phyloP scores from a whole-genome alignment of 2,888 invertebrate genomes.

The Cephus nigrinus region DNA sequence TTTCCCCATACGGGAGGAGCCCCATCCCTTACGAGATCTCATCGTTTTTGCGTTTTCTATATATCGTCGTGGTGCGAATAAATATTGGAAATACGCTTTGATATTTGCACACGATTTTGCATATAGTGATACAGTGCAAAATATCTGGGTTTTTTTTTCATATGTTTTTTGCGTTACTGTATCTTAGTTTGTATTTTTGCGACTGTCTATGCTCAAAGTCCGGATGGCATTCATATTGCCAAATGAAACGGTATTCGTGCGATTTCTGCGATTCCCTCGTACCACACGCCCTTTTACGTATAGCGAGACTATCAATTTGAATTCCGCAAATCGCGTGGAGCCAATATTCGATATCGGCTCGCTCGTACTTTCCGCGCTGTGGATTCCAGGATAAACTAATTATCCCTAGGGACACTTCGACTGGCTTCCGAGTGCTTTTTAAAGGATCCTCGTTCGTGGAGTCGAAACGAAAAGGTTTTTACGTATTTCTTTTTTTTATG shows the following conservation, averaged over 20 bases:
- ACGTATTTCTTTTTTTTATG: neutral
- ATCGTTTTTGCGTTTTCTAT: constrained; percentile 20
- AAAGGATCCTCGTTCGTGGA: neutral
- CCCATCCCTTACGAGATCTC: too few species aligned
- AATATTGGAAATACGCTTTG: neutral
- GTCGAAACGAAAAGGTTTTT: neutral
- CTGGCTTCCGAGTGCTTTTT: neutral
- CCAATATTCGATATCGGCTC: constrained; percentile 3
- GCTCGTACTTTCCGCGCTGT: neutral
- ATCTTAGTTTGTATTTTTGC: neutral
- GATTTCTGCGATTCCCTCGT: neutral
- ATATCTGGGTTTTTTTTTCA: neutral
- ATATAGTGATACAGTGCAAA: neutral
- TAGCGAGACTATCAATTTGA: neutral
- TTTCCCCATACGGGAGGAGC: constrained; percentile 20
- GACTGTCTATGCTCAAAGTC: neutral
- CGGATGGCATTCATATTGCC: neutral
- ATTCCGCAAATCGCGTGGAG: neutral
- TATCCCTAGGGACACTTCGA: neutral
- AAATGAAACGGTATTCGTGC: neutral
- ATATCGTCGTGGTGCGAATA: constrained; percentile 13
- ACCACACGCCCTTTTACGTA: neutral
- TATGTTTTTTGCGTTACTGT: neutral
- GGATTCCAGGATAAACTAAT: neutral
- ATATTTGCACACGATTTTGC: neutral